Conservation (phyloP, 2,888 invertebrate genomes). For the Nomada fucata region DNA sequence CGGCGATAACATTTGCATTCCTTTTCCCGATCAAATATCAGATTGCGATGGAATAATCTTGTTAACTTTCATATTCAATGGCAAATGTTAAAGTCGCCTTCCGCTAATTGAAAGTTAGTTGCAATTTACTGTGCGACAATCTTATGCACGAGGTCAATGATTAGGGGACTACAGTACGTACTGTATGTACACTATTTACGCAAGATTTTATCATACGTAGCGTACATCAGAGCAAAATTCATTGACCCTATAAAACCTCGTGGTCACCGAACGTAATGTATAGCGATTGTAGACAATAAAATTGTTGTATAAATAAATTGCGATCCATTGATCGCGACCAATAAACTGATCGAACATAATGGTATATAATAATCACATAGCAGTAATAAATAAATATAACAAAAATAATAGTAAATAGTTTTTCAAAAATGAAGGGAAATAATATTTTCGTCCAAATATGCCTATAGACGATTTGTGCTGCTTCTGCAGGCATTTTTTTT, state of each 20-base stretch:
- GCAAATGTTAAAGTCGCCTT: background rate
- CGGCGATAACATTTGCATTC: no score
- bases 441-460: no score
- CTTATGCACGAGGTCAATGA: background rate
- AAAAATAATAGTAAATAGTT: no score
- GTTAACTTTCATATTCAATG: background rate
- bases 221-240: background rate
- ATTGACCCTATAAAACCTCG: constrained; percentile 5
- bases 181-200: background rate
- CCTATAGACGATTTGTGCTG: no score
- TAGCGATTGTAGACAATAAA: constrained; percentile 16
- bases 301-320: background rate
- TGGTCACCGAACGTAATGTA: background rate
- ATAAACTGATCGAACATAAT: no score
- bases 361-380: no score
- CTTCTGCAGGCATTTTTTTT: no score
- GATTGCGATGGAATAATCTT: no score
- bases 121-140: background rate
- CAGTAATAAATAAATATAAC: no score
- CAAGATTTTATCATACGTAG: background rate
- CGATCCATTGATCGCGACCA: background rate
- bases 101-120: background rate
- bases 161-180: background rate
- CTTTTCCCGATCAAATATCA: no score
- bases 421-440: no score